Base-by-base conservation (phyloP, 2,888 invertebrate genomes). In the Trilocha varians region DNA sequence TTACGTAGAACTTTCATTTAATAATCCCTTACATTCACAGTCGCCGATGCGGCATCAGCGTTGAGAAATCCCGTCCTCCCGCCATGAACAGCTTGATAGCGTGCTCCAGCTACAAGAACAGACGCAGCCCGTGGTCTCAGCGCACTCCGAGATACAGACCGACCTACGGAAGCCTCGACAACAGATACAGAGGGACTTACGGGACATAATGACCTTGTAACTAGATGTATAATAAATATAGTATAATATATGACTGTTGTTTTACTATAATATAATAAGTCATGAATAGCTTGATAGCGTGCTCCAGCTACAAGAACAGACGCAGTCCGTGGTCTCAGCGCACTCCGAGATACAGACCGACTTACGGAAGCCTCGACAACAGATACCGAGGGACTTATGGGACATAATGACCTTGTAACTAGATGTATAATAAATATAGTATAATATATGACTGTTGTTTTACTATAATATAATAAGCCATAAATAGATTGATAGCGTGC, bases 61-160 rank as follows among this genome's bases (percentile, higher is more conserved):
- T 91, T 52, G 91, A 91, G 59, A 86, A 87, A 48, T 88, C 88
- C 34, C 80, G 91, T 32, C 91, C 91, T 0, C 89, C 89, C n/a
- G 91, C 88, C 39, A 91, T 91, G 91, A 91, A 91, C 78, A 92
- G 91, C 44, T 78, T 92, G 45, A 91, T 93, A 46, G 91, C 91
- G 0, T 92, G 92, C 79, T 92, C 91, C 70, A 92, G 92, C 72
- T 92, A 90, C 82, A 91, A 92, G 67, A 92, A 91, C 71, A 87
- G 84, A 0, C 66, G 78, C n/a, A 76, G 77, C 39, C 84, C 85
- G 0, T 86, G 86, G 85, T 74, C 72, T 25, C 82, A 79, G 49
- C 75, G 83, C 42, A 76, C 75, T 1, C 78, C 78, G 0, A 65
- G 72, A 13, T 83, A 84, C 66, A 50, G 75, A 0, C 83, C 83